phyloP scores from a whole-genome alignment of 2,888 invertebrate species.

The Notodonta ziczac region DNA sequence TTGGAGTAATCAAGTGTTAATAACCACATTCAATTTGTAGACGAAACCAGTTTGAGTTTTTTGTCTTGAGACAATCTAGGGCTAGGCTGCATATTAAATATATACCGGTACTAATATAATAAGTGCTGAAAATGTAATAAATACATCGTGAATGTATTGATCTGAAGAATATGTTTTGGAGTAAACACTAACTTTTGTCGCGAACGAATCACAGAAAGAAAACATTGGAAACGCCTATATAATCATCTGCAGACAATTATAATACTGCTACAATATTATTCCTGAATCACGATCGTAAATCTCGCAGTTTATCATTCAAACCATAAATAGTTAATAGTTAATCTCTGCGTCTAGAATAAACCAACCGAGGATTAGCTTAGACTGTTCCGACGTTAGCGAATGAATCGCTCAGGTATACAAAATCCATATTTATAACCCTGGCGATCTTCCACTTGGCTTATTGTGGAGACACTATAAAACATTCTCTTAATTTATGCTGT shows the following conservation, averaged over 20 bases:
- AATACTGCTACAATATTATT: not conserved
- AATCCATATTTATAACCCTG: conserved; percentile 55
- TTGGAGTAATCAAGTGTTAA: conserved; percentile 12
- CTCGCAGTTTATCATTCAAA: conserved; percentile 29
- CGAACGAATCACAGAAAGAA: not conserved
- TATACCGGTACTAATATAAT: not conserved
- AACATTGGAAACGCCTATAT: not conserved
- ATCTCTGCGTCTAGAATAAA: conserved; percentile 39
- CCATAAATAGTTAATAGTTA: conserved; percentile 44
- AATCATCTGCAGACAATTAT: not conserved
- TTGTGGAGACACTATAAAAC: conserved; percentile 33
- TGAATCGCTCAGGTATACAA: conserved; percentile 37
- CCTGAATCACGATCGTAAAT: conserved; percentile 33
- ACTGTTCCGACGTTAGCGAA: conserved; percentile 23
- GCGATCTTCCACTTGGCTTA: conserved; percentile 47
- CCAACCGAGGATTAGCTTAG: conserved; percentile 36
- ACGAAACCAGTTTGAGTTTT: not conserved
- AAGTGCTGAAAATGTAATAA: not conserved
- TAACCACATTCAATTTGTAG: not conserved
- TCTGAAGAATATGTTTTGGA: too few species aligned
- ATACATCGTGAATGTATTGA: too few species aligned
- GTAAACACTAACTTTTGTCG: not conserved
- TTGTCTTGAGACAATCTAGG: not conserved
- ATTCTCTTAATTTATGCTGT: conserved; percentile 35
- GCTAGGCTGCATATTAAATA: not conserved